A percentile compares a stretch with the other conserved stretches of the same genome.
Evolutionary conservation across 2,888 invertebrate genomes (phyloP).

Genomic region (Drosophila aldrichi): DNA sequence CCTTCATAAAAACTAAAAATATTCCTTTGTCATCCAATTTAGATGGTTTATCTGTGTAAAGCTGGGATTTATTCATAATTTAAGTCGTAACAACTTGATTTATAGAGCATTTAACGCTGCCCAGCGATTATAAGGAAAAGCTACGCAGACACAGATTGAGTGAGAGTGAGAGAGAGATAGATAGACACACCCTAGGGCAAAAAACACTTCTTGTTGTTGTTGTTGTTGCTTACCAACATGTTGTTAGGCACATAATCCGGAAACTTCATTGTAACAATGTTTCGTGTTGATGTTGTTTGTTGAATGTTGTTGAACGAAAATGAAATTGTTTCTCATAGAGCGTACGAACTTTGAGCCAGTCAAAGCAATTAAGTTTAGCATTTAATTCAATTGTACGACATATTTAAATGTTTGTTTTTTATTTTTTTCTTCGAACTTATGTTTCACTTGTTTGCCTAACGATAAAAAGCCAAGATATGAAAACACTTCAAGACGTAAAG

Average conservation of each 20-base stretch:
- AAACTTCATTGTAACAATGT: conserved; percentile 76
- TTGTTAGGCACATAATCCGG: conserved; percentile 84
- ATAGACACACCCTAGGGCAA: conserved; percentile 4
- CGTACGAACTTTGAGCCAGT: conserved; percentile 55
- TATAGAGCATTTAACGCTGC: conserved; percentile 48
- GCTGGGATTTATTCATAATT: conserved; percentile 48
- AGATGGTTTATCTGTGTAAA: conserved; percentile 30
- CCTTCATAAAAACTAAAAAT: conserved; percentile 41
- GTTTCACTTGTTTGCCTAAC: conserved; percentile 42
- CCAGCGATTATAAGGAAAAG: conserved; percentile 51
- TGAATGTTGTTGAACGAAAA: conserved; percentile 22
- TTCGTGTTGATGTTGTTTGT: conserved; percentile 15
- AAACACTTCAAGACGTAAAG: conserved; percentile 49
- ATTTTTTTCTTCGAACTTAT: conserved; percentile 9
- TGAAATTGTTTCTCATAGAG: conserved; percentile 60
- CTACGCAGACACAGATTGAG: neutral
- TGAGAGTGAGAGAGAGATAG: neutral
- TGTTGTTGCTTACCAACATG: conserved; percentile 78
- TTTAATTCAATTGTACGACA: conserved; percentile 67
- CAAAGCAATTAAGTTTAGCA: conserved; percentile 61
- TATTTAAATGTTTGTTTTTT: conserved; percentile 36
- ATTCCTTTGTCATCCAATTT: conserved; percentile 9
- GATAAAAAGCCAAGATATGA: conserved; percentile 39
- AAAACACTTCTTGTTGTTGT: too few species aligned
- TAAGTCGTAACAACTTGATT: conserved; percentile 56